A percentile compares a stretch with the other conserved stretches of the same genome.
Evolutionary conservation across 2,888 invertebrate genomes (phyloP).

Genomic region (Ellobium chinense): DNA sequence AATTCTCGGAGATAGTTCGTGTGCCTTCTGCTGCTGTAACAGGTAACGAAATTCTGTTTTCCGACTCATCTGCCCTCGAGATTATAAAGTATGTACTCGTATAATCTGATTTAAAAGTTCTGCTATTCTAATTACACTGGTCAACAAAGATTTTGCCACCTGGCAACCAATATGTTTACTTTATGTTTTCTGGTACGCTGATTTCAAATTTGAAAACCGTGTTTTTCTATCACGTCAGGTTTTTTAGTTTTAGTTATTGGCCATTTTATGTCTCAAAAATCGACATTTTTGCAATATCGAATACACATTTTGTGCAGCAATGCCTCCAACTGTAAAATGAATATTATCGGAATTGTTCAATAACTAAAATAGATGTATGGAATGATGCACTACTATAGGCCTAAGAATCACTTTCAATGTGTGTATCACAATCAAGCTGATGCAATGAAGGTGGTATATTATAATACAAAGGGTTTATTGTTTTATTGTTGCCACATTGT

Average conservation of each 20-base stretch:
- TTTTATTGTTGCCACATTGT: neutral
- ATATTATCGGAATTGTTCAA: neutral
- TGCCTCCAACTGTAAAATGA: neutral
- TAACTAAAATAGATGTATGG: neutral
- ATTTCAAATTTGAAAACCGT: neutral
- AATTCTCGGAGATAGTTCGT: no score
- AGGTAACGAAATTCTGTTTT: no score
- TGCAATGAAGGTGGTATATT: neutral
- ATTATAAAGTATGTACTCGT: no score
- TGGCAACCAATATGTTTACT: neutral
- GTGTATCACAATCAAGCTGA: neutral
- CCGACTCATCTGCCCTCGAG: no score
- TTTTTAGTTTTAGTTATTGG: neutral
- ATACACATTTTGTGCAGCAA: neutral
- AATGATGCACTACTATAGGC: neutral
- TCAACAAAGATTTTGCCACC: neutral
- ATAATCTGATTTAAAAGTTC: no score
- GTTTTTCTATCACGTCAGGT: neutral
- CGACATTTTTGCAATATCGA: neutral
- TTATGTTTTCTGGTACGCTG: neutral
- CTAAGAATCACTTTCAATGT: neutral
- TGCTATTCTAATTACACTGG: no score
- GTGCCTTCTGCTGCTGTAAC: no score
- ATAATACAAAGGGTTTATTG: neutral
- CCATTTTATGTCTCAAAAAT: neutral